Percentiles rank a stretch among this genome's conserved stretches.
Evolutionary conservation across 1,140 invertebrate species (phyloP).

Genomic region (Pogonomyrmex barbatus): DNA sequence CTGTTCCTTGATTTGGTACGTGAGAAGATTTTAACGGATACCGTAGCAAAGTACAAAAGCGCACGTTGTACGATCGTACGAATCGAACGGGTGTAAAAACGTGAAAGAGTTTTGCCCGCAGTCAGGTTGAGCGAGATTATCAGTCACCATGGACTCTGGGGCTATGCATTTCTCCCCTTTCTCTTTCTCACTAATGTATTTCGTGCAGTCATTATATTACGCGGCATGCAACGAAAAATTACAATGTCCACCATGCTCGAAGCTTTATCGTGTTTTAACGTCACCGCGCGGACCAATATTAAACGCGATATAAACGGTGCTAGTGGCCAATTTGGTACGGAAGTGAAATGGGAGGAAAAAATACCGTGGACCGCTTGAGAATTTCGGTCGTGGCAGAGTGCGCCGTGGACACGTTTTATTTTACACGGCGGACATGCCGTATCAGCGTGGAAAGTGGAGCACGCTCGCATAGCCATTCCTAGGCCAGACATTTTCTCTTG

Average conservation of each 20-base stretch:
- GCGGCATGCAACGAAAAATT: conserved; percentile 61
- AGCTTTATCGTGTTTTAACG: conserved; percentile 71
- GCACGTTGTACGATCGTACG: conserved; percentile 6
- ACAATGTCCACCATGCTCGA: conserved; percentile 25
- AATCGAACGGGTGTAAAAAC: conserved; percentile 6
- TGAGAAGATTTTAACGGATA: conserved; percentile 60
- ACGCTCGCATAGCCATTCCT: conserved; percentile 52
- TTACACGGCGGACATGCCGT: conserved; percentile 70
- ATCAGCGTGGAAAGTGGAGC: conserved; percentile 73
- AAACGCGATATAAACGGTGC: conserved; percentile 74
- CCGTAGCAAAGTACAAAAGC: neutral
- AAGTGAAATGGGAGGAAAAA: conserved; percentile 63
- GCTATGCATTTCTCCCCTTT: neutral
- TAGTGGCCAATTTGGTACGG: conserved; percentile 66
- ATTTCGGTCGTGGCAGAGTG: conserved; percentile 61
- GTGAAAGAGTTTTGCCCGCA: neutral
- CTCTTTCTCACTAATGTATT: neutral
- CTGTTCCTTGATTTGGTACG: conserved; percentile 61
- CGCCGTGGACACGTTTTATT: conserved; percentile 65
- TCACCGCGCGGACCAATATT: conserved; percentile 70
- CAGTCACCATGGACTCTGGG: neutral
- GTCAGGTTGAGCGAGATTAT: conserved; percentile 38
- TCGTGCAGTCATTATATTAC: neutral
- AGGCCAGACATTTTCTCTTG: conserved; percentile 61
- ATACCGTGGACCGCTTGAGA: conserved; percentile 47